phyloP scores from a whole-genome alignment of 2,888 invertebrate species.

The Pandemis corylana region DNA sequence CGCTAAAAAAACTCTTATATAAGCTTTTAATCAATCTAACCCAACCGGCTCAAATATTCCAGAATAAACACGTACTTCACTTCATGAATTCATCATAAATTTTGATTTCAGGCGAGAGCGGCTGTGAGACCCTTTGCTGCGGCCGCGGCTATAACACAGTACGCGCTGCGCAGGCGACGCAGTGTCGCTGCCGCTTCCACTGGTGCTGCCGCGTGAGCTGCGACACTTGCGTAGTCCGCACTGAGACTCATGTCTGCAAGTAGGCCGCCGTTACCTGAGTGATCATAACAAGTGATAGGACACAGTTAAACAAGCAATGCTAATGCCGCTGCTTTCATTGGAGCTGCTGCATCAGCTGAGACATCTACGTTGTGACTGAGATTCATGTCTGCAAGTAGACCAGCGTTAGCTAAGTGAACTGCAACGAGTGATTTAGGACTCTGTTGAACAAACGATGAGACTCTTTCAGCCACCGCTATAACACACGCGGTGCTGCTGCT shows the following conservation, averaged over 20 bases:
- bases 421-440: no score
- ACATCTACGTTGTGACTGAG: not conserved
- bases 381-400: not conserved
- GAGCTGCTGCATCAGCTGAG: not conserved
- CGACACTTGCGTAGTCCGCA: constrained; percentile 91
- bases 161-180: constrained; percentile 89
- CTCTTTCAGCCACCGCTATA: no score
- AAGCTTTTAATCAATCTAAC: no score
- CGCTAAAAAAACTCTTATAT: no score
- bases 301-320: no score
- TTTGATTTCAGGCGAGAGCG: constrained; percentile 86
- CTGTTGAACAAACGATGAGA: no score
- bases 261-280: constrained; percentile 54
- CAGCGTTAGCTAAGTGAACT: no score
- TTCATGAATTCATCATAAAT: not conserved
- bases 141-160: constrained; percentile 96
- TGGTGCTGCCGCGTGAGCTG: constrained; percentile 98
- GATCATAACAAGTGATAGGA: no score
- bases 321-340: not conserved
- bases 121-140: constrained; percentile 95
- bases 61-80: no score
- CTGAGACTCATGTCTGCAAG: constrained; percentile 94
- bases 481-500: no score
- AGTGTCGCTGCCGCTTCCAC: constrained; percentile 97
- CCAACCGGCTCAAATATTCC: no score